Evolutionary conservation across 2,113 vertebrate genomes (phyloP).

Genomic region (Periophthalmus modestus): DNA sequence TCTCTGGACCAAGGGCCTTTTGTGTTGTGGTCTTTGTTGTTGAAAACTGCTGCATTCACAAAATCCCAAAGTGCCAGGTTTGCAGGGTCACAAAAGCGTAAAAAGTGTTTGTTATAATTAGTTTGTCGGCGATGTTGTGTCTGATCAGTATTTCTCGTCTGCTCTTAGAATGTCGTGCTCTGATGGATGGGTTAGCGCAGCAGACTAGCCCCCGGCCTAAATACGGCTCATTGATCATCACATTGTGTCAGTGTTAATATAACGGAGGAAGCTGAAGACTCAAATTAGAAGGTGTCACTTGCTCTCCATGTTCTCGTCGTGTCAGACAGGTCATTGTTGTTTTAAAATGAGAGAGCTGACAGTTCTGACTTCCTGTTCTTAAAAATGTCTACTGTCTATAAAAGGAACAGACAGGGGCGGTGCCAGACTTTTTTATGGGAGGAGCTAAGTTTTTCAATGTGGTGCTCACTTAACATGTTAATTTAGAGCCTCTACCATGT

Average conservation of each 20-base stretch:
- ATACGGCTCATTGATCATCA: not conserved
- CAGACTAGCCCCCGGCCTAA: not conserved
- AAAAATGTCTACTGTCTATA: not conserved
- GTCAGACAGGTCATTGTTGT: not conserved
- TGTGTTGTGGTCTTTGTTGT: not conserved
- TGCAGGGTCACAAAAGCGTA: not conserved
- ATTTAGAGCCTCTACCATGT: too few species aligned
- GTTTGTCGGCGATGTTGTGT: not conserved
- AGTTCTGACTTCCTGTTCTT: not conserved
- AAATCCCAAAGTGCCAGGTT: conserved; percentile 3
- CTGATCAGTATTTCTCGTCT: not conserved
- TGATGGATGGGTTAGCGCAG: not conserved
- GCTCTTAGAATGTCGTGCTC: not conserved
- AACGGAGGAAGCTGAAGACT: not conserved
- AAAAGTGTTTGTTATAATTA: not conserved
- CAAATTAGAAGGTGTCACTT: conserved; percentile 1
- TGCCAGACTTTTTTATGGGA: too few species aligned
- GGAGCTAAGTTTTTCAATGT: too few species aligned
- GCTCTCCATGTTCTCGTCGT: not conserved
- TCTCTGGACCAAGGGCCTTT: not conserved
- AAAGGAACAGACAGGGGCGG: not conserved
- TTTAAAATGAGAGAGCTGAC: not conserved
- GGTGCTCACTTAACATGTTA: too few species aligned
- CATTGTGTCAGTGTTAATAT: not conserved
- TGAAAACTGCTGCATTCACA: conserved; percentile 9